Evolutionary conservation across 2,113 vertebrate species (phyloP).

Genomic region (Microcebus tavaratra): DNA sequence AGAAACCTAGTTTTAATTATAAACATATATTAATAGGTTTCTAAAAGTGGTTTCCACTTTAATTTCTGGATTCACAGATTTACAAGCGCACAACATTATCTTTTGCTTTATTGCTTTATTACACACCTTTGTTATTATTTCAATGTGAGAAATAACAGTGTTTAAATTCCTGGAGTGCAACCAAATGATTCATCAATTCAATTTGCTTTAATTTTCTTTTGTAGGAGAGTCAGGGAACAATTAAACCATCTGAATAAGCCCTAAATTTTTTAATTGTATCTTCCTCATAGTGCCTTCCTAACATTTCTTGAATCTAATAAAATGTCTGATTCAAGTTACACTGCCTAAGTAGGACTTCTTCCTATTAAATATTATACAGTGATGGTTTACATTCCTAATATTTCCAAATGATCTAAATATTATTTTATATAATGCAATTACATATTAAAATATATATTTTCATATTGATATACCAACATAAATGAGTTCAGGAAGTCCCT

Average conservation of each 20-base stretch:
- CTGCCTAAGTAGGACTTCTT: not conserved
- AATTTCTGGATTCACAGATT: not conserved
- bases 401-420: not conserved
- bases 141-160: conserved; percentile 2
- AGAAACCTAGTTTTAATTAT: conserved; percentile 20
- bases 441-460: not conserved
- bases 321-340: not conserved
- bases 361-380: not conserved
- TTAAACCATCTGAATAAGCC: not conserved
- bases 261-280: not conserved
- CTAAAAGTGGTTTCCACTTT: conserved; percentile 17
- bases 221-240: not conserved
- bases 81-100: not conserved
- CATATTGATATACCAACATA: not conserved
- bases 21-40: not conserved
- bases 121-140: not conserved
- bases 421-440: not conserved
- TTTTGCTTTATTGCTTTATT: conserved; percentile 30
- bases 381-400: not conserved
- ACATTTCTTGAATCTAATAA: not conserved
- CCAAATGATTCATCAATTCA: conserved; percentile 26
- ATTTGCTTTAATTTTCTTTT: conserved; percentile 43
- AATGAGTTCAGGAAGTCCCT: not conserved
- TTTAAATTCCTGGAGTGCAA: not conserved
- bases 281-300: not conserved